Percentiles rank a stretch among this genome's conserved stretches.
These are phyloP conservation scores for Triplophysa yarkandensis DNA, from an alignment of 2,797 vertebrate species.

Conservation along the genomic window DNA sequence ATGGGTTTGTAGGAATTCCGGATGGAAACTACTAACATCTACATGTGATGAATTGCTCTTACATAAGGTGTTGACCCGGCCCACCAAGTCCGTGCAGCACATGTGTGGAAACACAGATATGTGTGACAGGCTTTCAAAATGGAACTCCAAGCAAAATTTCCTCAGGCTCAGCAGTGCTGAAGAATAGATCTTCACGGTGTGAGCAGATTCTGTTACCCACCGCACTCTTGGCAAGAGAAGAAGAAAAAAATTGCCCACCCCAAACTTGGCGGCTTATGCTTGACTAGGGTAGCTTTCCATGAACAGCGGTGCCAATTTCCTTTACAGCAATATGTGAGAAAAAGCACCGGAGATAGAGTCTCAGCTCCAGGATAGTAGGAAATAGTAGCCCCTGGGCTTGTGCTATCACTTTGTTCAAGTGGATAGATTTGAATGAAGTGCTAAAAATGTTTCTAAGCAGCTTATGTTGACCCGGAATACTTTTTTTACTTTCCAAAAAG, in stretches of 20 bases:
- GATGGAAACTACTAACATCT: constrained; percentile 20
- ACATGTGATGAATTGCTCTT: constrained; percentile 38
- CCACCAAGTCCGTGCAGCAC: constrained; percentile 23
- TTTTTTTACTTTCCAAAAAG: background rate
- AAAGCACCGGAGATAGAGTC: constrained; percentile 31
- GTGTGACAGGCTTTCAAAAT: constrained; percentile 48
- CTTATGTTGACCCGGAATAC: constrained; percentile 15
- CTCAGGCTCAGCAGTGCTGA: constrained; percentile 41
- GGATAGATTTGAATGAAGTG: constrained; percentile 7
- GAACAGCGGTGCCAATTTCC: constrained; percentile 38
- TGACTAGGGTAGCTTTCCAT: constrained; percentile 34
- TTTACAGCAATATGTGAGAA: constrained; percentile 22
- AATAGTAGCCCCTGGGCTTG: constrained; percentile 14
- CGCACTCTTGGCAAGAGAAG: constrained; percentile 45
- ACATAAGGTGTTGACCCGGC: constrained; percentile 37
- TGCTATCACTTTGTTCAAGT: constrained; percentile 5
- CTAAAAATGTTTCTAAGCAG: constrained; percentile 32
- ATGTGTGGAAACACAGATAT: constrained; percentile 54
- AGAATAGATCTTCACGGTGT: constrained; percentile 40
- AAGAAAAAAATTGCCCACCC: constrained; percentile 45
- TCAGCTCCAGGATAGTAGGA: constrained; percentile 22
- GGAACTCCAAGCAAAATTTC: constrained; percentile 53
- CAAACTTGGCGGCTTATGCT: constrained; percentile 35
- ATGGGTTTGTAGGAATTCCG: background rate
- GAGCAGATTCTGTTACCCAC: constrained; percentile 50